A percentile compares a stretch with the other conserved stretches of the same genome.
phyloP scores from a whole-genome alignment of 53 echinoderm and acorn worm species.

The Paelopatides confundens region DNA sequence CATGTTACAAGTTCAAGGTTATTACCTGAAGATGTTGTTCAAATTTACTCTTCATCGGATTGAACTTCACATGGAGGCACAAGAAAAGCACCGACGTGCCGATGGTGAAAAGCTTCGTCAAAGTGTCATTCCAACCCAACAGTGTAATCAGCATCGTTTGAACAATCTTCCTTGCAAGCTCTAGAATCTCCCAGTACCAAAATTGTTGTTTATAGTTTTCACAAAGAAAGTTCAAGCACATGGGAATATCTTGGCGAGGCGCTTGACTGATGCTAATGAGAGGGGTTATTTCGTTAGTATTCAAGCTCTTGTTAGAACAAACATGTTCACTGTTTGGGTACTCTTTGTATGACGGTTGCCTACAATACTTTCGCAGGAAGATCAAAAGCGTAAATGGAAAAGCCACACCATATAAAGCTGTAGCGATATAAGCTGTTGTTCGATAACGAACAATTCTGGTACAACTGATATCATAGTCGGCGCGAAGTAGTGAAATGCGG shows the following conservation, averaged over 20 bases:
- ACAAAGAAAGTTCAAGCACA: background rate
- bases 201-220: background rate
- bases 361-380: constrained; percentile 23
- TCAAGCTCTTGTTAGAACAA: too few relatives aligned
- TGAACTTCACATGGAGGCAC: background rate
- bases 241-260: background rate
- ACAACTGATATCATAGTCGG: constrained; percentile 68
- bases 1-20: too few relatives aligned
- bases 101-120: background rate
- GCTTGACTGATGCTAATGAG: too few relatives aligned
- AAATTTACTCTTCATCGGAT: background rate
- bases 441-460: background rate
- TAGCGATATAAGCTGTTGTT: constrained; percentile 29
- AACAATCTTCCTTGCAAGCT: background rate
- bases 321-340: too few relatives aligned
- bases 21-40: background rate
- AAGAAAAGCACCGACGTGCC: background rate
- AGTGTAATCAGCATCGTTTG: background rate
- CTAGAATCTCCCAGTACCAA: background rate
- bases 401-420: constrained; percentile 51
- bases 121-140: background rate
- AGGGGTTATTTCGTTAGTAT: too few relatives aligned
- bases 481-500: constrained; percentile 2
- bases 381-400: constrained; percentile 55
- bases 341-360: too few relatives aligned